Percentiles rank a stretch among this genome's conserved stretches.
Conservation (phyloP, 2,113 vertebrate species). For the Tinamus guttatus region DNA sequence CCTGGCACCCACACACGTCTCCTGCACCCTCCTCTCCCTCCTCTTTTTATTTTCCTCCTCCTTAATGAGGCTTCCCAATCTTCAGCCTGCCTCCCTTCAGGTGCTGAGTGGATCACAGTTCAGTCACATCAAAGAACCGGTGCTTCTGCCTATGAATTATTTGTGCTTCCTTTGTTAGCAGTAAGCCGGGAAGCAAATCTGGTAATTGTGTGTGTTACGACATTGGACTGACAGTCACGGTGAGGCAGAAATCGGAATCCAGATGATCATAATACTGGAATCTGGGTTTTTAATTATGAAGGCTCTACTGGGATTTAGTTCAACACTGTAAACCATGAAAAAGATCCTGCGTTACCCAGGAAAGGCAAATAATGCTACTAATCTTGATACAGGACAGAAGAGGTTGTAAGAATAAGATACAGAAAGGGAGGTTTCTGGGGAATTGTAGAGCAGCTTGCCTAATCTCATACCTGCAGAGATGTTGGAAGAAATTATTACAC, state of each 20-base stretch:
- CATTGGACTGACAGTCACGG: slow-evolving; percentile 62
- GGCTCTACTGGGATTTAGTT: slow-evolving; percentile 27
- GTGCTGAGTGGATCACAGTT: slow-evolving; percentile 55
- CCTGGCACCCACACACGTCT: background rate
- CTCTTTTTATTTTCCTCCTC: background rate
- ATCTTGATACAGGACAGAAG: background rate
- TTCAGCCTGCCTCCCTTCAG: slow-evolving; percentile 57
- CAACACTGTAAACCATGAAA: background rate
- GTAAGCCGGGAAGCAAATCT: slow-evolving; percentile 50
- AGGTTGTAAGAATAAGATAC: background rate
- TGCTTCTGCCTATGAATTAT: slow-evolving; percentile 62
- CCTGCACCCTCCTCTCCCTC: slow-evolving; percentile 24
- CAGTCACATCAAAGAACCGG: slow-evolving; percentile 39
- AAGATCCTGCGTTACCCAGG: background rate
- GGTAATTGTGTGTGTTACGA: slow-evolving; percentile 56
- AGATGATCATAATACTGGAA: slow-evolving; percentile 33
- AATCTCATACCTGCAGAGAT: background rate
- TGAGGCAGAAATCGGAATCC: slow-evolving; percentile 32
- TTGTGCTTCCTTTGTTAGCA: slow-evolving; percentile 56
- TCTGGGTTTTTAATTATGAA: slow-evolving; percentile 33
- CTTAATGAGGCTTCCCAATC: slow-evolving; percentile 46
- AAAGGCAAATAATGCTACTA: slow-evolving; percentile 1
- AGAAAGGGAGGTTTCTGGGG: background rate
- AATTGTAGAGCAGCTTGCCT: background rate
- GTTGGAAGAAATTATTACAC: background rate